A percentile compares a stretch with the other conserved stretches of the same genome.
Evolutionary conservation across 2,797 vertebrate genomes (phyloP).

Genomic region (Phylloscopus collybita): DNA sequence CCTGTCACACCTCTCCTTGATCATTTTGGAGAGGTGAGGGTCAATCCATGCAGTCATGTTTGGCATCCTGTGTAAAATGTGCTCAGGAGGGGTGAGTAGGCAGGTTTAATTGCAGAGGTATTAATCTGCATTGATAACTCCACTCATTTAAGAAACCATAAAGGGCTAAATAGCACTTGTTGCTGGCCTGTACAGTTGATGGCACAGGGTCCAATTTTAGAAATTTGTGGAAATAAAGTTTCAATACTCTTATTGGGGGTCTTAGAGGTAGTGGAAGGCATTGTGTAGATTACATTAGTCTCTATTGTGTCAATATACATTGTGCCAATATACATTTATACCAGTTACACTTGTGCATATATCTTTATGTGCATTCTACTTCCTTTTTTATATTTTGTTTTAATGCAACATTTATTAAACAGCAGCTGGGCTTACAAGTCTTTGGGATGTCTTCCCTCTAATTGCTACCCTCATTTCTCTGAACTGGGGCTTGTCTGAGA

Average conservation of each 20-base stretch:
- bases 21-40: neutral
- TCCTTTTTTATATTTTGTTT: neutral
- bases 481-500: neutral
- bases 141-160: neutral
- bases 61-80: neutral
- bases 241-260: neutral
- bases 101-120: neutral
- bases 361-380: neutral
- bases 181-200: neutral
- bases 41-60: neutral
- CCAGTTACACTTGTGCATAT: too few relatives aligned
- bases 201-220: neutral
- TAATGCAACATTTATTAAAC: neutral
- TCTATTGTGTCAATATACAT: too few relatives aligned
- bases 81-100: neutral
- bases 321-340: neutral
- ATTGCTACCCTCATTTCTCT: neutral
- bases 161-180: neutral
- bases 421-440: neutral
- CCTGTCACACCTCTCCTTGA: neutral
- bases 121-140: neutral
- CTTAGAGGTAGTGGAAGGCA: neutral
- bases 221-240: neutral
- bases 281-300: accelerated
- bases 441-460: neutral